Conservation (phyloP, 2,797 vertebrate species). For the Naso thynnoides region DNA sequence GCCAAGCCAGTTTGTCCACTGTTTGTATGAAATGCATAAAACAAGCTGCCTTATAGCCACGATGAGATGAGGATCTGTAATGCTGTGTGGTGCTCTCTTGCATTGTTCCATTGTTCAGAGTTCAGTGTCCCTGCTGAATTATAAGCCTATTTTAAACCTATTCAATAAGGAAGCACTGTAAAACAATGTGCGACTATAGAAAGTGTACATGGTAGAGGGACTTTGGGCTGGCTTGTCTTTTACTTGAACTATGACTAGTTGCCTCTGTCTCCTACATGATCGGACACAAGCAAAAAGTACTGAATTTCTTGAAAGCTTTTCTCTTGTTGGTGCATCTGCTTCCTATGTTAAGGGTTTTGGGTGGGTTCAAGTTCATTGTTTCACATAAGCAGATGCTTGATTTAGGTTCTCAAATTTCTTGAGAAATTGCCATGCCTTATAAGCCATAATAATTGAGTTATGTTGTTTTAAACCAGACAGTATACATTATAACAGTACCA, state of each 20-base stretch:
- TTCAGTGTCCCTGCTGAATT: neutral
- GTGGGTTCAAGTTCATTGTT: neutral
- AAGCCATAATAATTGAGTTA: constrained; percentile 23
- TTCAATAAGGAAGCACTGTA: neutral
- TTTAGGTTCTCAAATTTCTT: neutral
- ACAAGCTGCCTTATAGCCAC: too few species aligned
- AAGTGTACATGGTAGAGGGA: neutral
- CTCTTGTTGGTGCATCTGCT: neutral
- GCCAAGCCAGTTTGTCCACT: neutral
- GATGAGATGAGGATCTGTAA: neutral
- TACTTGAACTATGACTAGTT: neutral
- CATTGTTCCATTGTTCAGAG: neutral
- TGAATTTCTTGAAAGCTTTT: neutral
- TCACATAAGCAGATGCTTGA: neutral
- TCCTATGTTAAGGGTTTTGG: neutral
- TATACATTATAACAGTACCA: too few species aligned
- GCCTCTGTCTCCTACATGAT: neutral
- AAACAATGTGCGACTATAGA: neutral
- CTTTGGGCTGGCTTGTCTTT: neutral
- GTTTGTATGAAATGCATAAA: too few species aligned
- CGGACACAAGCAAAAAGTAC: constrained; percentile 9
- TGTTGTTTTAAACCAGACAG: neutral
- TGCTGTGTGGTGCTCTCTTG: neutral
- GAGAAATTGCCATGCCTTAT: neutral
- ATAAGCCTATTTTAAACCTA: neutral